Evolutionary conservation across 64 coral and sea anemone species (phyloP).

Genomic region (Montipora foliosa): DNA sequence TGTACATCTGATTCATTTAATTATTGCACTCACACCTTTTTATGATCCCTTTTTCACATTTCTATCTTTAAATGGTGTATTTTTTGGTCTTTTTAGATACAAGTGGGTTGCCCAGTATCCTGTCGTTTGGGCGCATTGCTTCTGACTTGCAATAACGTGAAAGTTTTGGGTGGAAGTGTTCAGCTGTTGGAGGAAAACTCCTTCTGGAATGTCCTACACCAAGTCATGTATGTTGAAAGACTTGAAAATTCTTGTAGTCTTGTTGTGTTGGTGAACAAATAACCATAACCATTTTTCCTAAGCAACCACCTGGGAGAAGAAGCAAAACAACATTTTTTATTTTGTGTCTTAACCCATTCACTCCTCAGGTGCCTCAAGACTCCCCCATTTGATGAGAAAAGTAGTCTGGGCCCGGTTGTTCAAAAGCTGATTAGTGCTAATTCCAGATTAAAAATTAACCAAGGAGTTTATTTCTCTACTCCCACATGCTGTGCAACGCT

Average conservation of each 20-base stretch:
- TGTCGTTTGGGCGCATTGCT: conserved; percentile 77
- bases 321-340: no score
- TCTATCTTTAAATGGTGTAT: neutral
- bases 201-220: conserved; percentile 88
- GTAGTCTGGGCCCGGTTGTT: no score
- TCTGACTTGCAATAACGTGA: conserved; percentile 56
- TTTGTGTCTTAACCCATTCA: no score
- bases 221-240: conserved; percentile 68
- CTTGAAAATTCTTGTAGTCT: neutral
- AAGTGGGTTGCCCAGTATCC: conserved; percentile 57
- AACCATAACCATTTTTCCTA: neutral
- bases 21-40: no score
- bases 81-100: conserved; percentile 38
- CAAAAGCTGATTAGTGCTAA: no score
- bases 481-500: no score
- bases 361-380: no score
- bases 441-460: no score
- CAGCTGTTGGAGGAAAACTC: conserved; percentile 75
- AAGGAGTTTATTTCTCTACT: no score
- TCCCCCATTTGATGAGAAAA: no score
- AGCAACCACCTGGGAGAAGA: no score
- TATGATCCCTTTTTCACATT: neutral
- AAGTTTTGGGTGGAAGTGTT: conserved; percentile 75
- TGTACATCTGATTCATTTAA: no score
- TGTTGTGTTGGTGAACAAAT: neutral